A percentile compares a stretch with the other conserved stretches of the same genome.
Evolutionary conservation across 2,888 invertebrate species (phyloP).

Genomic region (Incurvaria masculella): DNA sequence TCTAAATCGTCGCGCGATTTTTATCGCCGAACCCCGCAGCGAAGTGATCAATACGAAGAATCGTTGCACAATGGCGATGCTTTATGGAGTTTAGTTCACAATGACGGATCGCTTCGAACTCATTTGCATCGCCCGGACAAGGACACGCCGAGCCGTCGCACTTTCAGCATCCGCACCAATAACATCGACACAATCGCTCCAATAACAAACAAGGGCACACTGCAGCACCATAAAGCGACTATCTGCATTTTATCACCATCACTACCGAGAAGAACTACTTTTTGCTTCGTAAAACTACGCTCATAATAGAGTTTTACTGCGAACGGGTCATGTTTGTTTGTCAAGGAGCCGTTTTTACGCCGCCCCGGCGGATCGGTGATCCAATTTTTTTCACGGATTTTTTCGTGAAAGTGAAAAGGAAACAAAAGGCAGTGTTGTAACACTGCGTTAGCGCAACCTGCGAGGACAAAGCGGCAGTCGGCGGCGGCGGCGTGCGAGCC

Average conservation of each 20-base stretch:
- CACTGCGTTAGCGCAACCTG: neutral
- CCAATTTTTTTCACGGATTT: neutral
- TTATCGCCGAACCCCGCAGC: no score
- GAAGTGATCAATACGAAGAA: neutral
- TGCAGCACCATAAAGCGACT: neutral
- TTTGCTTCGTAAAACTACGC: constrained; percentile 41
- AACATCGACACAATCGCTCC: neutral
- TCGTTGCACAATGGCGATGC: neutral
- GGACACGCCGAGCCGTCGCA: neutral
- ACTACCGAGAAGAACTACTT: constrained; percentile 31
- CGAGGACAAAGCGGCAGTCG: neutral
- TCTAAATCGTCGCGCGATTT: no score
- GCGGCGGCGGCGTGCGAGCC: no score
- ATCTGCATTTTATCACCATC: constrained; percentile 5
- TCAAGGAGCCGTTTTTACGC: neutral
- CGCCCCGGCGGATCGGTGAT: neutral
- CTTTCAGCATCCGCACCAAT: neutral
- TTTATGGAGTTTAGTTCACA: neutral
- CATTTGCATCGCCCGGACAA: neutral
- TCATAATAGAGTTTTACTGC: constrained; percentile 24
- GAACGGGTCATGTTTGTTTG: neutral
- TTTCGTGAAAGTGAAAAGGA: neutral
- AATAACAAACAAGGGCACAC: neutral
- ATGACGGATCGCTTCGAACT: neutral
- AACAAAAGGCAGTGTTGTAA: neutral